These are phyloP conservation scores for Galeopterus variegatus DNA, from an alignment of 2,113 vertebrate species.

Conservation along the genomic window DNA sequence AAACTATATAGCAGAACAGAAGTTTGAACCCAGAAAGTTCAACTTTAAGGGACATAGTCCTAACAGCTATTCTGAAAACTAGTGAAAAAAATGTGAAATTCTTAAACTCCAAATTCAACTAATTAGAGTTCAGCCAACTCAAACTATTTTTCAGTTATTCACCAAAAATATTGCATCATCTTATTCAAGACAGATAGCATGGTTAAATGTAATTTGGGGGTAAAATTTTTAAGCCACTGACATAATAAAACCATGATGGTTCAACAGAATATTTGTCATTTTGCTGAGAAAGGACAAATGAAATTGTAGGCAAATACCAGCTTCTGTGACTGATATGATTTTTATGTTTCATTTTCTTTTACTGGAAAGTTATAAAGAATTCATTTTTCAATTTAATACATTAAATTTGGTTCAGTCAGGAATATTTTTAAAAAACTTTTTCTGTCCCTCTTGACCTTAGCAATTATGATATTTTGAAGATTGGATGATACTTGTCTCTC, in stretches of 20 bases:
- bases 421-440: conserved; percentile 39
- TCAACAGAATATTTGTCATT: background rate
- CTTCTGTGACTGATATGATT: background rate
- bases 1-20: conserved; percentile 19
- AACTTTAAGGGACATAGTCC: background rate
- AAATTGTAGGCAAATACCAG: background rate
- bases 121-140: background rate
- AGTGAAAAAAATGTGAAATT: background rate
- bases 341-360: conserved; percentile 57
- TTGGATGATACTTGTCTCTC: background rate
- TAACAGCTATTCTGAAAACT: conserved; percentile 3
- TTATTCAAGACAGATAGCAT: conserved; percentile 39
- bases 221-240: conserved; percentile 23
- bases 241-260: conserved; percentile 20
- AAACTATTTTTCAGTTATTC: conserved; percentile 32
- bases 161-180: background rate
- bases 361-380: conserved; percentile 28
- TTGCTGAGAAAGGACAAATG: background rate
- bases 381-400: conserved; percentile 11
- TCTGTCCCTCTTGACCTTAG: background rate
- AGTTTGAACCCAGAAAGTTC: background rate
- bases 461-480: background rate
- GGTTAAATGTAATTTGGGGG: background rate
- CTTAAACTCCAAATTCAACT: conserved; percentile 32
- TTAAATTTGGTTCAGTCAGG: background rate